Percentiles rank a stretch among this genome's conserved stretches.
phyloP scores from a whole-genome alignment of 1,140 invertebrate genomes.

The Scaptomyza pallida region DNA sequence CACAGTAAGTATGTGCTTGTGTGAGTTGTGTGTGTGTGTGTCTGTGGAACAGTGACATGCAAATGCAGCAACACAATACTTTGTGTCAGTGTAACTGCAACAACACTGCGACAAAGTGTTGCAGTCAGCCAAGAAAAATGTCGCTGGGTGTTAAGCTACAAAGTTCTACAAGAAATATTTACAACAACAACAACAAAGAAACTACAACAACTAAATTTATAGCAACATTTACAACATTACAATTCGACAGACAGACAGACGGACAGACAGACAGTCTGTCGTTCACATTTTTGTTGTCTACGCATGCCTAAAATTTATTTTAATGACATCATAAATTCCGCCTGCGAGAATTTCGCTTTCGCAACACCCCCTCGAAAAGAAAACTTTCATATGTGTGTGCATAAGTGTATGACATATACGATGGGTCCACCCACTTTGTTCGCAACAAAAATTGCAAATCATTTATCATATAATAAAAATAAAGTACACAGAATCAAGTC shows the following conservation, averaged over 20 bases:
- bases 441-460: slow-evolving; percentile 53
- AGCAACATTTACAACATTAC: slow-evolving; percentile 13
- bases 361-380: slow-evolving; percentile 11
- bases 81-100: slow-evolving; percentile 65
- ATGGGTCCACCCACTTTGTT: slow-evolving; percentile 17
- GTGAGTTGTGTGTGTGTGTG: not conserved
- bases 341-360: slow-evolving; percentile 50
- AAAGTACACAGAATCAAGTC: slow-evolving; percentile 4
- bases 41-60: slow-evolving; percentile 38
- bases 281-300: slow-evolving; percentile 58
- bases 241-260: slow-evolving; percentile 52
- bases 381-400: slow-evolving; percentile 31
- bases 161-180: slow-evolving; percentile 13
- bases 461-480: slow-evolving; percentile 69
- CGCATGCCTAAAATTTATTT: slow-evolving; percentile 78
- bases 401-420: slow-evolving; percentile 54
- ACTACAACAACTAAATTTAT: slow-evolving; percentile 13
- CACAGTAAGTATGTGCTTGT: not conserved
- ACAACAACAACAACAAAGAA: slow-evolving; percentile 23
- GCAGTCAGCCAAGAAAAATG: slow-evolving; percentile 69
- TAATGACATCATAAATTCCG: slow-evolving; percentile 80
- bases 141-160: slow-evolving; percentile 44
- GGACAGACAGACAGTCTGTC: not conserved
- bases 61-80: slow-evolving; percentile 73
- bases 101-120: slow-evolving; percentile 62